Evolutionary conservation across 2,113 vertebrate genomes (phyloP), one percentile per base, ranked within the genome.

Genomic region (Paramisgurnus dabryanus): DNA sequence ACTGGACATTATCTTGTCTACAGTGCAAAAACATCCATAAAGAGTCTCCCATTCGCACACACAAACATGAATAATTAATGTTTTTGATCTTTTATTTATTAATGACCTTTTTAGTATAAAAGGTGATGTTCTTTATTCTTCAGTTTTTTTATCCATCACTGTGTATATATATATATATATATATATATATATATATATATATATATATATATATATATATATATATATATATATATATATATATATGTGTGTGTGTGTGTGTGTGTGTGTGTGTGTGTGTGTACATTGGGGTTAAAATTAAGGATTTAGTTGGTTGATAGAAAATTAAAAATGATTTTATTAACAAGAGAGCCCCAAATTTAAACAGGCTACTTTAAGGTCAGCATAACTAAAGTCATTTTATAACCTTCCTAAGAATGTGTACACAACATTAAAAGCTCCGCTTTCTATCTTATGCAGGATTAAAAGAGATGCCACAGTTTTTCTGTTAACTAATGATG

Each of bases 71-170:
- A 89, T 89, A 84, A 90, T 91, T 91, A 78, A 92, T 81, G 45
- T 18, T 55, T 68, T 67, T 80, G 70, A 87, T 91, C 79, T 90
- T 90, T 92, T 92, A 92, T 93, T 92, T 89, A 92, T 91, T 89
- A 89, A 92, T 87, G 88, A 88, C 87, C 88, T 91, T 58, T 90
- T 89, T 53, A n/a, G 5, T 9, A 43, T 60, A 18, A 8, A 64
- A 70, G n/a, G 8, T 47, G 15, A 61, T 43, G 18, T 39, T 60
- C 3, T 45, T 50, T 3, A 8, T 40, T 41, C 27, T 6, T 17
- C 40, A 13, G 6, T 10, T 15, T 12, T 58, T 39, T n/a, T 27
- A 11, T 10, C 49, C 39, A 55, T 77, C 63, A 77, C 64, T 10
- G 57, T 5, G 3, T 34, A 13, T 66, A 39, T 70, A 5, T 39